Conservation (phyloP, 2,888 invertebrate species). For the Adelphocoris suturalis region DNA sequence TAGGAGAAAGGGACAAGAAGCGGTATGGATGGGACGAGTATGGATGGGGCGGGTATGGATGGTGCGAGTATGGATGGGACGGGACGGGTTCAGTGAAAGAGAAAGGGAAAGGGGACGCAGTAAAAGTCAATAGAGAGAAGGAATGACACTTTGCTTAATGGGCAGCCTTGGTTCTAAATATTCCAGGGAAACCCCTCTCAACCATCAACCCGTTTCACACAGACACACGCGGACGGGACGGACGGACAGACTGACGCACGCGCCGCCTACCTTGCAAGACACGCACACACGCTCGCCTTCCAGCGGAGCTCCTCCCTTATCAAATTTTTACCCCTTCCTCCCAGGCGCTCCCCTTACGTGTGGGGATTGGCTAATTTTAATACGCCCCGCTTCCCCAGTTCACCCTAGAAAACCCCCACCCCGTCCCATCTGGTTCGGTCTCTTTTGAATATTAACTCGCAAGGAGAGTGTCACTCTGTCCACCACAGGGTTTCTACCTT, state of each 20-base stretch:
- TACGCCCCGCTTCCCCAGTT: slow-evolving; percentile 66
- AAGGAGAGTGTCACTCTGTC: slow-evolving; percentile 66
- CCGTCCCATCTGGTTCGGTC: background rate
- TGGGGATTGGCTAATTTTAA: slow-evolving; percentile 74
- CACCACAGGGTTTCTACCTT: slow-evolving; percentile 57
- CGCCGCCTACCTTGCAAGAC: slow-evolving; percentile 44
- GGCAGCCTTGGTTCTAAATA: slow-evolving; percentile 73
- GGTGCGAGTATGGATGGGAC: slow-evolving; percentile 15
- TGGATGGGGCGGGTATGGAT: slow-evolving; percentile 37
- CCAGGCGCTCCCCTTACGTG: slow-evolving; percentile 70
- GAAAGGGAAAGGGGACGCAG: slow-evolving; percentile 62
- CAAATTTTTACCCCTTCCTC: slow-evolving; percentile 74
- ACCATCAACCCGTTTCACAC: slow-evolving; percentile 38
- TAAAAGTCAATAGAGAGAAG: slow-evolving; percentile 75
- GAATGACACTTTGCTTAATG: slow-evolving; percentile 75
- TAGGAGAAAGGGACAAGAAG: slow-evolving; percentile 35
- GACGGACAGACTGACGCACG: slow-evolving; percentile 50
- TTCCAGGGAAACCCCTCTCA: slow-evolving; percentile 65
- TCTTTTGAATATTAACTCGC: slow-evolving; percentile 74
- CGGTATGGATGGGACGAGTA: slow-evolving; percentile 55
- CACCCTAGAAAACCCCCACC: slow-evolving; percentile 21
- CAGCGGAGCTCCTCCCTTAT: slow-evolving; percentile 72
- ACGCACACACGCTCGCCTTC: slow-evolving; percentile 63
- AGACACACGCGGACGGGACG: slow-evolving; percentile 42
- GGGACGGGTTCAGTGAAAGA: background rate